These are phyloP conservation scores for Bombus turneri DNA, from an alignment of 1,140 invertebrate species.

Conservation along the genomic window DNA sequence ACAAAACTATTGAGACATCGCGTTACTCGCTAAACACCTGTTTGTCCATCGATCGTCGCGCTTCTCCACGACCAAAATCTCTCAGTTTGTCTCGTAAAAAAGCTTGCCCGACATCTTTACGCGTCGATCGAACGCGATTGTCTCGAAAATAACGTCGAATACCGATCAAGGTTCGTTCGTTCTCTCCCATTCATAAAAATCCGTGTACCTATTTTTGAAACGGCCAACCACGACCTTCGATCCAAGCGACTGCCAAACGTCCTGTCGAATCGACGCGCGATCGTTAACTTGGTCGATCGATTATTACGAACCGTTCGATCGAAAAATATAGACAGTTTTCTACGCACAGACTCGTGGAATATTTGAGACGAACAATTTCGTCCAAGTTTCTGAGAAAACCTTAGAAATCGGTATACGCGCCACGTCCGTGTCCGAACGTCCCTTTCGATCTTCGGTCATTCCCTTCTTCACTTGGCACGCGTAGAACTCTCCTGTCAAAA, in stretches of 20 bases:
- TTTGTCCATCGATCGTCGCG: conserved; percentile 12
- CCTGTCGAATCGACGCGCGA: neutral
- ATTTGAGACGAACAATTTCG: neutral
- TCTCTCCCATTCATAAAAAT: conserved; percentile 4
- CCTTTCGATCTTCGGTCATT: conserved; percentile 55
- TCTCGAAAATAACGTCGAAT: neutral
- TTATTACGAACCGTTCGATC: neutral
- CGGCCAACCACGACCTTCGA: conserved; percentile 1
- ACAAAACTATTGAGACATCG: conserved; percentile 57
- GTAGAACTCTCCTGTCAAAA: conserved; percentile 30
- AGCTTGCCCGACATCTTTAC: neutral
- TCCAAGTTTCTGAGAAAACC: too few species aligned
- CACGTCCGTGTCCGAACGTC: neutral
- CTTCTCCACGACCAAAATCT: neutral
- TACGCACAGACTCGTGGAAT: neutral
- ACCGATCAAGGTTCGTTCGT: neutral
- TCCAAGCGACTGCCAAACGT: conserved; percentile 32
- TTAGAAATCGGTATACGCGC: neutral
- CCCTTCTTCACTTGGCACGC: conserved; percentile 54
- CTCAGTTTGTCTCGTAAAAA: neutral
- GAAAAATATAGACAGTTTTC: neutral
- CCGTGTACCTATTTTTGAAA: neutral
- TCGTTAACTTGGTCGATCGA: neutral
- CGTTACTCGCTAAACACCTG: conserved; percentile 24
- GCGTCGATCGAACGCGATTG: neutral